Conservation (phyloP, 2,888 invertebrate genomes). For the Escarpia spicata region DNA sequence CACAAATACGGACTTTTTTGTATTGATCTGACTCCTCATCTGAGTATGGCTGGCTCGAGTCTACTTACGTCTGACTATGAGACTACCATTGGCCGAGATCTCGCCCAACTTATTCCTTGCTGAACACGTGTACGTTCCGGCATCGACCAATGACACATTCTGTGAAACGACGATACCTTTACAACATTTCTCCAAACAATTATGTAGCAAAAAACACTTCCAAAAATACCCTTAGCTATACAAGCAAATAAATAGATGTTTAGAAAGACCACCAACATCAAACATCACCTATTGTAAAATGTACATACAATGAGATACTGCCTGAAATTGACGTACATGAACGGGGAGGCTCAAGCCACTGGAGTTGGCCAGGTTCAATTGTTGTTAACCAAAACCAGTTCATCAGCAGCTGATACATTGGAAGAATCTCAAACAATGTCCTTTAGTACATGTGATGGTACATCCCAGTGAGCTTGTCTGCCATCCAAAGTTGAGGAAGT, state of each 20-base stretch:
- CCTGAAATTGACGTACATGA: neutral
- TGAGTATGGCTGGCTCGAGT: neutral
- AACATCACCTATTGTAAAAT: neutral
- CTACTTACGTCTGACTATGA: slow-evolving; percentile 80
- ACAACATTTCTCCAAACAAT: slow-evolving; percentile 30
- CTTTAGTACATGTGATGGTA: too few relatives aligned
- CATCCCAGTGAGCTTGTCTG: too few relatives aligned
- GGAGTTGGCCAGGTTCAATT: too few relatives aligned
- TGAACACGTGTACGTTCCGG: slow-evolving; percentile 90
- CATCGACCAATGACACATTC: slow-evolving; percentile 85
- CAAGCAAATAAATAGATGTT: neutral
- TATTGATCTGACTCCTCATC: too few relatives aligned
- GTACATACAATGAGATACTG: neutral
- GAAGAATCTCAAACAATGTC: too few relatives aligned
- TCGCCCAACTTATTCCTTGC: slow-evolving; percentile 92
- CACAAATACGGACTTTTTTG: too few relatives aligned
- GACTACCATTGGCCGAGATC: slow-evolving; percentile 80
- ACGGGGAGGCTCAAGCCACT: too few relatives aligned
- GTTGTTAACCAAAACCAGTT: too few relatives aligned
- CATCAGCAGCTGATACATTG: too few relatives aligned
- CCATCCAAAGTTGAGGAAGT: too few relatives aligned
- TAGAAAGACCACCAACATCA: neutral
- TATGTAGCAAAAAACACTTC: too few relatives aligned
- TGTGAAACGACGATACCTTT: slow-evolving; percentile 38
- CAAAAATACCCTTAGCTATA: neutral